These are phyloP conservation scores for Phortica okadai DNA, from an alignment of 2,888 invertebrate genomes.

Conservation along the genomic window DNA sequence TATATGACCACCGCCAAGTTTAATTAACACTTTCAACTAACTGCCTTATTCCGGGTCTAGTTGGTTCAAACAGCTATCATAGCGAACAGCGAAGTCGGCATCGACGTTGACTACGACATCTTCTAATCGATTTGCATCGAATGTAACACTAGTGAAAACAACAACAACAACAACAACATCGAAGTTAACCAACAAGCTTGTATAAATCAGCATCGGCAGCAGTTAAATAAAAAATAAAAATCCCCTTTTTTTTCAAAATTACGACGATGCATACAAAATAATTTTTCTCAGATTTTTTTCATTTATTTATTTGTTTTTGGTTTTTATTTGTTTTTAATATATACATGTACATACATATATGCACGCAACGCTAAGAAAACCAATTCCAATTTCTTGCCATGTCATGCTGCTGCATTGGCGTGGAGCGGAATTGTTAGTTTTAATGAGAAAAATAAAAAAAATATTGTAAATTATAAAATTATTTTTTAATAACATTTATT, in stretches of 20 bases:
- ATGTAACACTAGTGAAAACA: not conserved
- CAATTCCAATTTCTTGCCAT: no score
- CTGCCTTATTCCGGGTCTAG: conserved; percentile 28
- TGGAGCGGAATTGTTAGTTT: no score
- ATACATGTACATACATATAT: not conserved
- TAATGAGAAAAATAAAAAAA: no score
- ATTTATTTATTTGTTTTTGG: not conserved
- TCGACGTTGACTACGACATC: not conserved
- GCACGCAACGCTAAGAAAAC: not conserved
- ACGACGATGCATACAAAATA: not conserved
- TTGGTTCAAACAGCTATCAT: conserved; percentile 11
- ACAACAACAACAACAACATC: conserved; percentile 11
- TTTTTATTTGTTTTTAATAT: not conserved
- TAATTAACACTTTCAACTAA: conserved; percentile 24
- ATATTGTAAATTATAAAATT: no score
- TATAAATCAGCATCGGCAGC: not conserved
- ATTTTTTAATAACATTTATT: no score
- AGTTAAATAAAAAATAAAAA: not conserved
- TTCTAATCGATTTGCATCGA: conserved; percentile 6
- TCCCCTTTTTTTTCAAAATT: not conserved
- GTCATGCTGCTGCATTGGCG: no score
- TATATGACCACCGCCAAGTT: conserved; percentile 25
- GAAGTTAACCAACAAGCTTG: not conserved
- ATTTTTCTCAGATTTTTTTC: not conserved
- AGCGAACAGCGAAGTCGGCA: not conserved